Percentiles rank a stretch among this genome's conserved stretches.
phyloP scores from a whole-genome alignment of 2,113 vertebrate species.

The Tupaia chinensis region DNA sequence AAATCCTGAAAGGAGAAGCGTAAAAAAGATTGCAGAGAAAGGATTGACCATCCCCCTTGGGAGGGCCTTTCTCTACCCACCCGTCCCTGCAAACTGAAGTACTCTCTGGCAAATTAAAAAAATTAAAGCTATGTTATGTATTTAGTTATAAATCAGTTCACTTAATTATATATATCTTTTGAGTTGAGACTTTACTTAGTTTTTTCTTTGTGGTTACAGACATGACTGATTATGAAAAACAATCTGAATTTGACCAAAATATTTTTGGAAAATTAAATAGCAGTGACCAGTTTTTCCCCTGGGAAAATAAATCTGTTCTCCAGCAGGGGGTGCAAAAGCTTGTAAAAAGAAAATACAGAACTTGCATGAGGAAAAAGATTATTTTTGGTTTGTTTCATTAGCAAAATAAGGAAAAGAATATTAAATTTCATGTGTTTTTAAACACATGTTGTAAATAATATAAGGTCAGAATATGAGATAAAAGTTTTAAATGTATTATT shows the following conservation, averaged over 20 bases:
- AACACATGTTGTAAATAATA: not conserved
- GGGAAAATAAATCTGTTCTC: conserved; percentile 70
- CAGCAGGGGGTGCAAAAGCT: conserved; percentile 83
- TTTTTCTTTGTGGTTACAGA: conserved; percentile 70
- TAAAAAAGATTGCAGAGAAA: no score
- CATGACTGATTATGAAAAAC: conserved; percentile 41
- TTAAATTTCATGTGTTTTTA: not conserved
- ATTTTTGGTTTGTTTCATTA: conserved; percentile 26
- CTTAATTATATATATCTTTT: not conserved
- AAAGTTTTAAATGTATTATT: not conserved
- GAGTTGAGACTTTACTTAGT: not conserved
- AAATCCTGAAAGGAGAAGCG: no score
- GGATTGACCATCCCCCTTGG: no score
- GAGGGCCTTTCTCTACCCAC: no score
- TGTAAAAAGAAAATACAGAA: conserved; percentile 58
- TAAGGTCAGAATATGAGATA: not conserved
- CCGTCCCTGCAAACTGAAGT: no score
- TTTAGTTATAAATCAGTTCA: not conserved
- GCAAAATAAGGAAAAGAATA: not conserved
- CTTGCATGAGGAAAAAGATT: not conserved
- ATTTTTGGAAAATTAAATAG: conserved; percentile 66
- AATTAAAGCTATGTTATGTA: no score
- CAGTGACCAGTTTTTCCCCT: not conserved
- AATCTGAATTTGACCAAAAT: not conserved
- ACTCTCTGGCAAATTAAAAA: no score